Percentiles rank a stretch among this genome's conserved stretches.
Evolutionary conservation across 1,140 invertebrate species (phyloP).

Genomic region (Drosophila mojavensis): DNA sequence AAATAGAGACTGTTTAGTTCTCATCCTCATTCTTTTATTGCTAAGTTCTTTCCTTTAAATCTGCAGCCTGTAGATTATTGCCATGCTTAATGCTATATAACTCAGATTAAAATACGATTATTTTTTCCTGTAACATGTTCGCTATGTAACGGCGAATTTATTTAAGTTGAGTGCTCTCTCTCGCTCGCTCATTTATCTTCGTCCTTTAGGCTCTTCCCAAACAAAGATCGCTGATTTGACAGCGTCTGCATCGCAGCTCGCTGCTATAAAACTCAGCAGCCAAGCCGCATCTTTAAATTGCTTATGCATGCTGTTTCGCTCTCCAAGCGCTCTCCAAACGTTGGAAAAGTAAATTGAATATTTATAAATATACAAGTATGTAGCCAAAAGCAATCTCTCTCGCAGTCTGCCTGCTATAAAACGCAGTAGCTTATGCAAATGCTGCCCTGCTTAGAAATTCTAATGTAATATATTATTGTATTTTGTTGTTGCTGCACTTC

Average conservation of each 20-base stretch:
- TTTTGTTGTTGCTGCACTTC: conserved; percentile 1
- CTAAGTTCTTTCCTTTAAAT: too few species aligned
- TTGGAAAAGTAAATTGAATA: conserved; percentile 2
- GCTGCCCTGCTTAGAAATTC: conserved; percentile 59
- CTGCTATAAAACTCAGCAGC: background rate
- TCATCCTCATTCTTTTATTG: too few species aligned
- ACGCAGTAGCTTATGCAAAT: conserved; percentile 69
- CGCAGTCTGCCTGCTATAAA: conserved; percentile 25
- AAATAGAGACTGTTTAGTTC: too few species aligned
- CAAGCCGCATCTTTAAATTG: background rate
- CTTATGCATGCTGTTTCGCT: conserved; percentile 1
- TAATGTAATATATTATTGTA: conserved; percentile 56
- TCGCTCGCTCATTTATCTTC: background rate
- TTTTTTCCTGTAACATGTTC: too few species aligned
- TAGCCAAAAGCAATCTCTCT: background rate
- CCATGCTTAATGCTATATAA: background rate
- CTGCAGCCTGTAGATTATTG: too few species aligned
- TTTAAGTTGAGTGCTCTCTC: too few species aligned
- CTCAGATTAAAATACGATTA: background rate
- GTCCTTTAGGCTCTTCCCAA: background rate
- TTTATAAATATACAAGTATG: conserved; percentile 3
- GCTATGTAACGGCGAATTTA: too few species aligned
- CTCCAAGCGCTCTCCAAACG: too few species aligned
- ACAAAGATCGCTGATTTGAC: too few species aligned
- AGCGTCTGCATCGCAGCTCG: background rate